These are phyloP conservation scores for Darevskia nairensis DNA, from an alignment of 2,797 vertebrate genomes.

Conservation along the genomic window DNA sequence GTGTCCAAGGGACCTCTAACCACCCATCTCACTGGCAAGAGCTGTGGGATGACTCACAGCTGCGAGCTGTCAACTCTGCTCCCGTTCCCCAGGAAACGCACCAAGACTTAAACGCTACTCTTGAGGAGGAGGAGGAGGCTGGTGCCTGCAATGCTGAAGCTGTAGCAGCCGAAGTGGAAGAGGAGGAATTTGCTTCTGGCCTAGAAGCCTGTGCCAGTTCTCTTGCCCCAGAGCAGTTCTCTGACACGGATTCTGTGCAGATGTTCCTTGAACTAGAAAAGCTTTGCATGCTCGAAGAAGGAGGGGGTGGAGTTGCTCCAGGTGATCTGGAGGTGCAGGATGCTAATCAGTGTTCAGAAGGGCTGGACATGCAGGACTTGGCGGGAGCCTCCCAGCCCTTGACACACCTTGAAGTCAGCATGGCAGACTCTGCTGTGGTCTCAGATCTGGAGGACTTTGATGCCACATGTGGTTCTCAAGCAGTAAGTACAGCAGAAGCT, in stretches of 20 bases:
- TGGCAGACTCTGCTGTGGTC: slow-evolving; percentile 66
- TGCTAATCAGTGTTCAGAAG: slow-evolving; percentile 52
- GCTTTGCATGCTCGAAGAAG: slow-evolving; percentile 79
- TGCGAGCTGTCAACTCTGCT: slow-evolving; percentile 17
- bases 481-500: slow-evolving; percentile 70
- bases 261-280: slow-evolving; percentile 84
- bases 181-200: slow-evolving; percentile 52
- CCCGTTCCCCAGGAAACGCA: slow-evolving; percentile 25
- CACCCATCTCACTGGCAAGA: slow-evolving; percentile 33
- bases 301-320: slow-evolving; percentile 58
- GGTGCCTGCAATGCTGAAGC: slow-evolving; percentile 16
- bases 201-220: slow-evolving; percentile 50
- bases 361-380: slow-evolving; percentile 50
- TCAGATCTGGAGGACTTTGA: slow-evolving; percentile 73
- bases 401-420: slow-evolving; percentile 56
- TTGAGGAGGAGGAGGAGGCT: slow-evolving; percentile 9
- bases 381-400: slow-evolving; percentile 51
- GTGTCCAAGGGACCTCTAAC: slow-evolving; percentile 32
- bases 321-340: slow-evolving; percentile 60
- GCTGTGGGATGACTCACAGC: slow-evolving; percentile 40
- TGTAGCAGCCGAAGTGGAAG: slow-evolving; percentile 21
- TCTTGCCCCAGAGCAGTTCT: slow-evolving; percentile 67
- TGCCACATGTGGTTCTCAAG: slow-evolving; percentile 76
- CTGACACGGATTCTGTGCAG: slow-evolving; percentile 81
- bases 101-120: slow-evolving; percentile 32